Conservation (phyloP, 1,140 invertebrate genomes). For the Dendroctonus ponderosae region DNA sequence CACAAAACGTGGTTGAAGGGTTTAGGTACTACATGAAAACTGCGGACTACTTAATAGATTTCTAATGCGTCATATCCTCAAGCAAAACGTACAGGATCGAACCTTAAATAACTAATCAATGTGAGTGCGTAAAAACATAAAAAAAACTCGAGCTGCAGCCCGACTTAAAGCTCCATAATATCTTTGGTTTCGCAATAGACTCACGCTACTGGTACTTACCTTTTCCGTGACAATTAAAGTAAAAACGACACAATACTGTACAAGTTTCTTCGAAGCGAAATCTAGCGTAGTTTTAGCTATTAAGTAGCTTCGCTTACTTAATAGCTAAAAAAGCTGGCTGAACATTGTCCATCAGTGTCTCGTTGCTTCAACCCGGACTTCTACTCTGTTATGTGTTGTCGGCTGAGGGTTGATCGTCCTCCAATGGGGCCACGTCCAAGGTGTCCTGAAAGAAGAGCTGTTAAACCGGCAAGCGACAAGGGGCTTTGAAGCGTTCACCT, state of each 20-base stretch:
- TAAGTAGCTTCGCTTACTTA: background rate
- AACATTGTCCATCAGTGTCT: background rate
- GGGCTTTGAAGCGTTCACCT: background rate
- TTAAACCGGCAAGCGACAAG: background rate
- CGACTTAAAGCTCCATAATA: background rate
- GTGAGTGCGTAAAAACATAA: background rate
- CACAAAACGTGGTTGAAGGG: too few species aligned
- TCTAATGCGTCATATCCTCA: too few species aligned
- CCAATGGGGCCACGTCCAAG: background rate
- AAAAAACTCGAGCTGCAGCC: background rate
- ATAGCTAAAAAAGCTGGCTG: background rate
- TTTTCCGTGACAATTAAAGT: background rate
- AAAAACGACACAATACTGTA: background rate
- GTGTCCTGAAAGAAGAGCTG: background rate
- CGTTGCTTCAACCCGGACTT: background rate
- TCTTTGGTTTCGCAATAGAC: background rate
- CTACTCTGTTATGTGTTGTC: background rate
- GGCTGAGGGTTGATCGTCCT: background rate
- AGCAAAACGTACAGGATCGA: too few species aligned
- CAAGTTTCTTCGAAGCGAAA: background rate
- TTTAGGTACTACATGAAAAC: too few species aligned
- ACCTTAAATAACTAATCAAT: background rate
- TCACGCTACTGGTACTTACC: too few species aligned
- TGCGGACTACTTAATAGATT: too few species aligned
- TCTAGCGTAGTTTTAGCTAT: too few species aligned